Evolutionary conservation across 2,888 invertebrate species (phyloP), one percentile per base, ranked within the genome.

Genomic region (Notodonta dromedarius): DNA sequence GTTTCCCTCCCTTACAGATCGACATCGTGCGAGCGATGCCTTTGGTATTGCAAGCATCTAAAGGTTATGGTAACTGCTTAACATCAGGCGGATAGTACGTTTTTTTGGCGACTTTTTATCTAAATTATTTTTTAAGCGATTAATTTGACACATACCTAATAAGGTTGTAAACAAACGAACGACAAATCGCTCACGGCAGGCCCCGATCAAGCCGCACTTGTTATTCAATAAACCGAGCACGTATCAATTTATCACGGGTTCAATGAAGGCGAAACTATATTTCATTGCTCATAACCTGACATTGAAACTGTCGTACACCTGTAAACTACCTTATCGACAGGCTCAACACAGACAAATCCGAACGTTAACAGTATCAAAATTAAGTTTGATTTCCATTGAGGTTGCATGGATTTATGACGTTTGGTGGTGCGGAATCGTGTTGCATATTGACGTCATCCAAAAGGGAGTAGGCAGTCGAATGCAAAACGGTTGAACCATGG

Each of bases 211-310:
- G 82, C 88, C 87, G 78, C 86, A 87, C 88, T 92, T 91, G 91
- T 91, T 93, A 93, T 93, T 93, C 90, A 93, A 93, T 93, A 92
- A 92, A 86, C 90, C 87, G 84, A 73, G 71, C 82, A 82, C 79
- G 80, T 87, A 91, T 91, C 91, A 93, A 93, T 93, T 92, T 93
- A 93, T 93, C 92, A 93, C 84, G 76, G 82, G 86, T 90, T 91
- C 93, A 91, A 92, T 93, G 92, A 92, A 93, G 93, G 92, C 86
- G 87, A 88, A 91, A 90, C 90, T 91, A 91, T 93, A 91, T 90
- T 91, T 92, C 91, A 91, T 88, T 82, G 81, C 84, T 77, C 85
- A 83, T 87, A 84, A 80, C 86, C 85, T 90, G 89, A 89, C 88
- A 86, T 83, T 82, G 84, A 85, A 85, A 82, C 77, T 82, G 70